Base-by-base conservation (phyloP, 2,888 invertebrate genomes). In the Salpingus planirostris region DNA sequence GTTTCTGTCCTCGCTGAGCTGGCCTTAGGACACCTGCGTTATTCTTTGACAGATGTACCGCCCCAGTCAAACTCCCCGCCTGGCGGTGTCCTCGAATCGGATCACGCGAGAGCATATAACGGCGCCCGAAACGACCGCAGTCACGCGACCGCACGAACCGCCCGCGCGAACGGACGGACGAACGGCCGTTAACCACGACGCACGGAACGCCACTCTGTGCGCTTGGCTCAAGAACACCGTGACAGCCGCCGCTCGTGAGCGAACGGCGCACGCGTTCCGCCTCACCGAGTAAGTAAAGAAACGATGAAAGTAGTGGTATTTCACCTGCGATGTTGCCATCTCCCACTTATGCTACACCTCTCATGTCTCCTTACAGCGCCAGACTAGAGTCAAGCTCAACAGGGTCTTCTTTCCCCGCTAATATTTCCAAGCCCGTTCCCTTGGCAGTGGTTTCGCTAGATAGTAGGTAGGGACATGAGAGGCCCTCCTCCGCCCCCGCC, bases 361-460 rank as follows among this genome's bases (percentile, higher is more conserved):
- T 70, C 68, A 70, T 69, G 70, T 70, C 69, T 69, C 70, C 65
- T 70, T 69, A 72, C 73, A 72, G 63, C 69, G 66, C 69, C 73
- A 70, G 70, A 73, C 70, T 73, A 73, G 71, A 73, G 72, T 77
- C 70, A 73, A 73, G 70, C 73, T 71, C 72, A 68, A 69, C 68
- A 70, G 76, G 76, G 74, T 74, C 74, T 76, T 76, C 75, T 76
- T 76, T 77, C 74, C 76, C 74, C 76, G 74, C 76, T 73, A 68
- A 71, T 73, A 69, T 64, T 69, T 66, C 71, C 71, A 74, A 7
- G 6, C 10, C 11, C n/a, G n/a, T n/a, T n/a, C n/a, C n/a, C n/a
- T n/a, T n/a, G n/a, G n/a, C n/a, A n/a, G n/a, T n/a, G n/a, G 6
- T 24, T 7, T 24, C 24, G 6, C 6, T 6, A 11, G 24, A 24